Percentiles rank a stretch among this genome's conserved stretches.
These are phyloP conservation scores for Drosophila atroscutellata DNA, from an alignment of 2,888 invertebrate genomes.

Conservation along the genomic window DNA sequence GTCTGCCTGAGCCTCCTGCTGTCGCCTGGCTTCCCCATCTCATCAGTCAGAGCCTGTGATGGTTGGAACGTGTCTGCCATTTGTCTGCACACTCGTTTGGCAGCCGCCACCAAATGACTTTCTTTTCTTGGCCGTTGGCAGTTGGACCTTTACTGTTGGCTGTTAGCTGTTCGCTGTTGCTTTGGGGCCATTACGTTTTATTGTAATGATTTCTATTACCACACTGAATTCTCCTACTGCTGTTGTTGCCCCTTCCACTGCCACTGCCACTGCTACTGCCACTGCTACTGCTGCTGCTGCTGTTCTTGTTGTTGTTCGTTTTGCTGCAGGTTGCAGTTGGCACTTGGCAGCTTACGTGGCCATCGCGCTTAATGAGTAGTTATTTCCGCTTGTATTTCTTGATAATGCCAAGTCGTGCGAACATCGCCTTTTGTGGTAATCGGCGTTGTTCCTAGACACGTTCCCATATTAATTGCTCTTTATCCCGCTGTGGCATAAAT, in stretches of 20 bases:
- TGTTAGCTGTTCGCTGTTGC: slow-evolving; percentile 65
- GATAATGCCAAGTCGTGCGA: slow-evolving; percentile 73
- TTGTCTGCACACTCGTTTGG: slow-evolving; percentile 75
- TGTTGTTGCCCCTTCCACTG: slow-evolving; percentile 27
- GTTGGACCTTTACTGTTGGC: slow-evolving; percentile 20
- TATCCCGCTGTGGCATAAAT: slow-evolving; percentile 52
- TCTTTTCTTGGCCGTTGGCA: slow-evolving; percentile 64
- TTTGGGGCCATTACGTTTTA: slow-evolving; percentile 75
- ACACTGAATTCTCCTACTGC: slow-evolving; percentile 39
- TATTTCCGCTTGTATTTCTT: slow-evolving; percentile 77
- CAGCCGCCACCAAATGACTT: slow-evolving; percentile 69
- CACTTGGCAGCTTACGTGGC: slow-evolving; percentile 70
- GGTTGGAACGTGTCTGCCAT: slow-evolving; percentile 75
- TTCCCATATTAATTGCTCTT: slow-evolving; percentile 66
- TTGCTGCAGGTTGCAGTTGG: slow-evolving; percentile 44
- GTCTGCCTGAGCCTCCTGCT: slow-evolving; percentile 58
- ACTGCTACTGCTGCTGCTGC: slow-evolving; percentile 22
- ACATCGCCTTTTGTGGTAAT: slow-evolving; percentile 55
- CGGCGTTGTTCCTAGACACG: slow-evolving; percentile 60
- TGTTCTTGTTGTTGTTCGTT: slow-evolving; percentile 23
- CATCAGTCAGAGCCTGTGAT: slow-evolving; percentile 43
- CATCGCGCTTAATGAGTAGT: slow-evolving; percentile 77
- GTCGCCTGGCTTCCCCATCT: neutral
- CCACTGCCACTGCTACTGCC: neutral
- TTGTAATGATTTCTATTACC: slow-evolving; percentile 81